phyloP scores from a whole-genome alignment of 1,140 invertebrate species.

The Catajapyx aquilonaris region DNA sequence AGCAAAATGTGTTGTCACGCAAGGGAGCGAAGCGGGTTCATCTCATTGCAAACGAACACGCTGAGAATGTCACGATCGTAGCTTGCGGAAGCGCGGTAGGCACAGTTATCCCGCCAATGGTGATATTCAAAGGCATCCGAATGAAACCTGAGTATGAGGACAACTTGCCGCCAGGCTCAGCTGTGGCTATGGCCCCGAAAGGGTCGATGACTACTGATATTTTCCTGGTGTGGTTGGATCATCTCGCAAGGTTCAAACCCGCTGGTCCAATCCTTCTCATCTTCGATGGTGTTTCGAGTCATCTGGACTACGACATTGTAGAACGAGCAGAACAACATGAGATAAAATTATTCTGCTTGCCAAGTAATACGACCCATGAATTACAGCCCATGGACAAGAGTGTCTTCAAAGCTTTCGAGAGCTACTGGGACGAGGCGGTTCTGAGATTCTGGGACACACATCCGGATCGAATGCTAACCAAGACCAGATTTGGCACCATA shows the following conservation, averaged over 20 bases:
- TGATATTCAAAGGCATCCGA: slow-evolving; percentile 19
- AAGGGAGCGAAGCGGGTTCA: slow-evolving; percentile 20
- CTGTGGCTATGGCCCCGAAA: slow-evolving; percentile 16
- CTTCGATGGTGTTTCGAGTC: slow-evolving; percentile 19
- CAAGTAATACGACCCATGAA: slow-evolving; percentile 20
- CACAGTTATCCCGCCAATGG: slow-evolving; percentile 17
- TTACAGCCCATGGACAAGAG: slow-evolving; percentile 20
- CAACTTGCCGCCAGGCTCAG: slow-evolving; percentile 15
- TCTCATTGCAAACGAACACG: slow-evolving; percentile 18
- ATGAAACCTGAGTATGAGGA: slow-evolving; percentile 15
- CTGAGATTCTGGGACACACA: slow-evolving; percentile 11
- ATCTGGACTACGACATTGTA: slow-evolving; percentile 15
- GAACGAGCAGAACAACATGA: slow-evolving; percentile 15
- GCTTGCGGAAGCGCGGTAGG: slow-evolving; percentile 19
- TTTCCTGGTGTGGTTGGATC: slow-evolving; percentile 17
- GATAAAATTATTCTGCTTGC: slow-evolving; percentile 18
- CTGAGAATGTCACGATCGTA: slow-evolving; percentile 20
- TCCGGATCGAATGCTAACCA: slow-evolving; percentile 13
- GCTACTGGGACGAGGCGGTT: slow-evolving; percentile 18
- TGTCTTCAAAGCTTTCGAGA: slow-evolving; percentile 17
- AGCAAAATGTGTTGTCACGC: slow-evolving; percentile 16
- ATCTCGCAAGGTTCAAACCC: slow-evolving; percentile 16
- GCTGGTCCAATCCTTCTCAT: slow-evolving; percentile 16
- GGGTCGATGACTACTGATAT: slow-evolving; percentile 17
- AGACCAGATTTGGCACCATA: slow-evolving; percentile 16